Base-by-base conservation (phyloP, 1,140 invertebrate species). In the Halesus radiatus region DNA sequence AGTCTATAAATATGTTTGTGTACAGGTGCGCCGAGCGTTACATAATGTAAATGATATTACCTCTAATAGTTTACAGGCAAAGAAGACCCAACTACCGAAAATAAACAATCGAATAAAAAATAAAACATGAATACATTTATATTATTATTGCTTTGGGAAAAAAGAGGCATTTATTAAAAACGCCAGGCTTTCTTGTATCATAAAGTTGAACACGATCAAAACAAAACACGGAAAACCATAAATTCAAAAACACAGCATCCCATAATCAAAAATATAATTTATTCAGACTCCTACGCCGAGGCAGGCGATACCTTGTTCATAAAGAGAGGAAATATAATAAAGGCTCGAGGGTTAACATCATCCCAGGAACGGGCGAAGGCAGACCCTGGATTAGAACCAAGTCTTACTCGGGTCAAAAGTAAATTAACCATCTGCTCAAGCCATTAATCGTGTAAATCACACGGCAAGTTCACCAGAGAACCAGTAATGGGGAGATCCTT, bases 181-280 rank as follows among this genome's bases (percentile, higher is more conserved):
- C 16, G 32, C 16, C 37, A 26, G 8, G 29, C 62, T 16, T 68
- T 37, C 64, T 37, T 68, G 29, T 68, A 68, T 66, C 62, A 26
- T 29, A 50, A 52, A 50, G 53, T 53, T 45, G 62, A 72, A 72
- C 13, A 22, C 62, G 50, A 52, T 72, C 68, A 15, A 52, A 72
- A 72, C 68, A 52, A 52, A 66, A 53, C 37, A 72, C 37, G 16
- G 20, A 68, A 32, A 68, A 15, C 32, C 68, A 52, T 72, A 53
- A 72, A 72, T 53, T 72, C 45, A 53, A 22, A 53, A 72, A 52
- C 68, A 52, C 45, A 22, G 50, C 68, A 72, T 72, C 62, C 62
- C 29, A 66, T 26, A 32, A 66, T 66, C 20, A 72, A 70, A 68
- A 72, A 23, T 53, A 32, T 72, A 72, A 72, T 72, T 72, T 72